These are phyloP conservation scores for Silurus lanzhouensis DNA, from an alignment of 2,797 vertebrate species.

Conservation along the genomic window DNA sequence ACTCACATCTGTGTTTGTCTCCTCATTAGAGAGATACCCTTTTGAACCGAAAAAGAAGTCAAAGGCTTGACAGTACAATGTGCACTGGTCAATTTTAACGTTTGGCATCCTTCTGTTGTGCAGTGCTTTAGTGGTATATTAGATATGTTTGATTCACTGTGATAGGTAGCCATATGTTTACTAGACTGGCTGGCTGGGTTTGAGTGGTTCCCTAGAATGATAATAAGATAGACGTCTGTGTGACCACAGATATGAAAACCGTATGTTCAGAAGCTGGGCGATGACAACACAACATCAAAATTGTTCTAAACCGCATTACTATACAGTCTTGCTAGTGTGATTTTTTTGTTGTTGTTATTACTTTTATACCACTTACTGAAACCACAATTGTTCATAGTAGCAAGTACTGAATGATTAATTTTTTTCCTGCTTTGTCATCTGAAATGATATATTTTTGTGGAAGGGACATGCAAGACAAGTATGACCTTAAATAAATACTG, in stretches of 20 bases:
- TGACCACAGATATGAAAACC: constrained; percentile 56
- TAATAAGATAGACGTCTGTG: constrained; percentile 34
- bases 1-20: constrained; percentile 51
- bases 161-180: constrained; percentile 41
- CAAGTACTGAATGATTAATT: background rate
- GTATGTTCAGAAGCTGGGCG: background rate
- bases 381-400: background rate
- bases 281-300: constrained; percentile 10
- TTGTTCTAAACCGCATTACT: background rate
- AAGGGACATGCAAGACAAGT: background rate
- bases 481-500: constrained; percentile 41
- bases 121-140: background rate
- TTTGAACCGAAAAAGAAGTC: constrained; percentile 28
- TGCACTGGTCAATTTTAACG: constrained; percentile 14
- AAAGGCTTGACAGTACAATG: constrained; percentile 5
- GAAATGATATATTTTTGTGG: background rate
- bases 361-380: constrained; percentile 4
- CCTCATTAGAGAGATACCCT: constrained; percentile 44
- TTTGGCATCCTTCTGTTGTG: constrained; percentile 29
- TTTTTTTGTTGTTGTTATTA: background rate
- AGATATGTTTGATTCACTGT: constrained; percentile 29
- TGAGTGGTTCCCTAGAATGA: constrained; percentile 29
- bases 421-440: background rate
- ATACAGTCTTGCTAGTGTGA: background rate
- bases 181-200: constrained; percentile 25